Percentiles rank a stretch among this genome's conserved stretches.
These are phyloP conservation scores for Ophioninae sp. DNA, from an alignment of 2,888 invertebrate species.

Conservation along the genomic window DNA sequence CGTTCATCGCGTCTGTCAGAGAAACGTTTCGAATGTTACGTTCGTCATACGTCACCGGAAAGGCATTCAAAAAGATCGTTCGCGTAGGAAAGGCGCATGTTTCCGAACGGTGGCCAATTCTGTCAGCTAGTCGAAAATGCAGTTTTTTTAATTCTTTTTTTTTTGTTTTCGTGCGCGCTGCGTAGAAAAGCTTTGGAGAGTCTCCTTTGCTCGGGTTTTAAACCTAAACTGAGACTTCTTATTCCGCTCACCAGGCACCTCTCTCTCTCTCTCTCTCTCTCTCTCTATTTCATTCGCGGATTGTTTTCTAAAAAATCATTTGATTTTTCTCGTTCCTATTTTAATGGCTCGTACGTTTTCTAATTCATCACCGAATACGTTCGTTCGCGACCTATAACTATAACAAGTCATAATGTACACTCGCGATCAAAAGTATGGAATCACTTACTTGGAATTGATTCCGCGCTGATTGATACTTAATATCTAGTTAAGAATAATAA, in stretches of 20 bases:
- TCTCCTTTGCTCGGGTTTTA: conserved; percentile 38
- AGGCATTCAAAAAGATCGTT: background rate
- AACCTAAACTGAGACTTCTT: conserved; percentile 50
- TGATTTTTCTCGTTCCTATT: conserved; percentile 15
- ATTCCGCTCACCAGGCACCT: conserved; percentile 30
- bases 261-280: conserved; percentile 29
- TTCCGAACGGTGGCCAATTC: background rate
- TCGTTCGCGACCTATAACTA: conserved; percentile 19
- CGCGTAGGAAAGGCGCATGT: background rate
- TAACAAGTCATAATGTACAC: conserved; percentile 2
- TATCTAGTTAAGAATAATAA: too few relatives aligned
- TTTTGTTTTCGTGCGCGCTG: conserved; percentile 11
- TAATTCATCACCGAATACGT: conserved; percentile 49
- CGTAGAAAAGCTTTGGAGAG: conserved; percentile 18
- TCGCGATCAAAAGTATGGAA: too few relatives aligned
- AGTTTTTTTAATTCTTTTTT: background rate
- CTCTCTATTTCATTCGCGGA: conserved; percentile 22
- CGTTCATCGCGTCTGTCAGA: conserved; percentile 7
- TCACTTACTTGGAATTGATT: too few relatives aligned
- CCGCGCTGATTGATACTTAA: too few relatives aligned
- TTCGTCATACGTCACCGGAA: background rate
- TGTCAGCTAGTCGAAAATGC: conserved; percentile 22
- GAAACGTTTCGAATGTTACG: background rate
- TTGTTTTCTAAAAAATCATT: conserved; percentile 1
- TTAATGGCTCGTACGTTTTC: conserved; percentile 22